Conservation (phyloP, 2,888 invertebrate genomes). For the Zootermopsis nevadensis region DNA sequence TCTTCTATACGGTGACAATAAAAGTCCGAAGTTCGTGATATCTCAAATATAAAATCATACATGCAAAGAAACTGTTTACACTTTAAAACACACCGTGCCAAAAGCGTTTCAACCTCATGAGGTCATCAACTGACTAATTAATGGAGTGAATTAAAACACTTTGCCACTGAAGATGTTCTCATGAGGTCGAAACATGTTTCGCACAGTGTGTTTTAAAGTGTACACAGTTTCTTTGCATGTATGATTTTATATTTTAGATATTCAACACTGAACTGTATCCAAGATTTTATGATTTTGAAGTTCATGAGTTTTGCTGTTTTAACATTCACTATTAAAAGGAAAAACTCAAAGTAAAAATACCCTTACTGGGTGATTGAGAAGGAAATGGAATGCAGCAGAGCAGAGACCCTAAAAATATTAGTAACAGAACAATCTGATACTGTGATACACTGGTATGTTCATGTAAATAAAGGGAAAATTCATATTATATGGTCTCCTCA, state of each 20-base stretch:
- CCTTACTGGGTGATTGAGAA: neutral
- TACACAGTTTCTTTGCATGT: neutral
- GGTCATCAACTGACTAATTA: neutral
- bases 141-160: neutral
- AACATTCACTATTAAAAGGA: neutral
- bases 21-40: neutral
- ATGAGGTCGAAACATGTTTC: neutral
- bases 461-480: no score
- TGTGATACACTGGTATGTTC: no score
- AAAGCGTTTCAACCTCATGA: neutral
- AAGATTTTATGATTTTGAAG: neutral
- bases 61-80: neutral
- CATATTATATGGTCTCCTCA: no score
- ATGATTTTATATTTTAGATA: neutral
- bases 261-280: neutral
- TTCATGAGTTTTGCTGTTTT: neutral
- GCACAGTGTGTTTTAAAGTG: neutral
- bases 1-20: neutral
- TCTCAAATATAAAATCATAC: neutral
- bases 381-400: neutral
- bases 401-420: neutral
- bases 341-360: no score
- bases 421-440: no score
- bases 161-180: neutral
- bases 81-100: neutral